Base-by-base conservation (phyloP, 2,113 vertebrate species). In the Marcusenius ussheri region DNA sequence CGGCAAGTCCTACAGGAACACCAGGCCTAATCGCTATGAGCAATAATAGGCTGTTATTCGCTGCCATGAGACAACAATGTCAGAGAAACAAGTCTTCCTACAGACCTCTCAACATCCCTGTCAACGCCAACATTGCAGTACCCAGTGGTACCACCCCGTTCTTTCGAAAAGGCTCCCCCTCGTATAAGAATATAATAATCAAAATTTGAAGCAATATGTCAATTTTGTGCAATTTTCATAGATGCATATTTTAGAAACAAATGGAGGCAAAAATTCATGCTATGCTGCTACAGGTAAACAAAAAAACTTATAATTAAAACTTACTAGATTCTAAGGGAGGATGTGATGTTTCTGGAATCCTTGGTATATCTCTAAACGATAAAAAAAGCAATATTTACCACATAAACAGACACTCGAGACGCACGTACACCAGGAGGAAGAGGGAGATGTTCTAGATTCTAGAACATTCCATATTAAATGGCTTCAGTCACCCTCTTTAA, bases 291-390 rank as follows among this genome's bases (percentile, higher is more conserved):
- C 31, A 46, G 2, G 80, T 47, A n/a, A 87, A 80, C 39, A 7
- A 70, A 27, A 85, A 53, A 53, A 51, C 50, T 17, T 24, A 47
- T 88, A 15, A 27, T 49, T 7, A 24, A 90, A 45, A 95, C 96
- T 93, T 95, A 99, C 98, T 99, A 74, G 98, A 99, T 92, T 99
- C 98, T 94, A 99, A 93, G 7, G 98, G 98, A 94, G 98, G 98
- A 90, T 99, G 98, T 88, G 98, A 98, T 88, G 96, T 98, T 94
- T 98, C 98, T 0, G 98, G 98, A 94, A 99, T 98, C 96, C 98
- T 95, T 92, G 98, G 98, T 94, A 97, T 98, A 93, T 98, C 98
- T 95, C 98, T 99, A 95, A 86, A 89, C 17, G 39, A 84, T 90
- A 92, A 88, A 85, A 83, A 1, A 91, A 50, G 39, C 46, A 45